phyloP scores from a whole-genome alignment of 1,140 invertebrate genomes.

The Tetraneura akinire region DNA sequence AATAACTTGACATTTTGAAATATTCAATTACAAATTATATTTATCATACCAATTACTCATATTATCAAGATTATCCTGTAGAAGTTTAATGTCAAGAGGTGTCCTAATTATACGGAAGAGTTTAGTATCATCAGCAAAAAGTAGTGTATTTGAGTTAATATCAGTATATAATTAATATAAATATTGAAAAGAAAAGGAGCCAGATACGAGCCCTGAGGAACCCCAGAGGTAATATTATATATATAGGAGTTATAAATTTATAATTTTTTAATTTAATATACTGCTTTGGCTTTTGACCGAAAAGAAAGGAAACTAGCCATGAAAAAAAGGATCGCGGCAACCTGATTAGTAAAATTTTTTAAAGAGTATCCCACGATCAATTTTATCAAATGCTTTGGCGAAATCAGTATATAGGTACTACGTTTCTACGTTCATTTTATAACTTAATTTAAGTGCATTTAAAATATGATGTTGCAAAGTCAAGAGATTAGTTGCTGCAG shows the following conservation, averaged over 20 bases:
- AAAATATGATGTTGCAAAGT: not conserved
- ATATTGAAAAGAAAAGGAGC: slow-evolving; percentile 4
- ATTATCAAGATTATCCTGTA: not conserved
- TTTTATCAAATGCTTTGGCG: too few relatives aligned
- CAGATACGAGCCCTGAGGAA: not conserved
- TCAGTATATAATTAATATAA: too few relatives aligned
- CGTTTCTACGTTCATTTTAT: not conserved
- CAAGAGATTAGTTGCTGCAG: slow-evolving; percentile 15
- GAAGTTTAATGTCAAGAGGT: not conserved
- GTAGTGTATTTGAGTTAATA: too few relatives aligned
- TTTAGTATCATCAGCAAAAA: too few relatives aligned
- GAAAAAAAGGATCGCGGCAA: slow-evolving; percentile 11
- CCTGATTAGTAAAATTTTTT: slow-evolving; percentile 3
- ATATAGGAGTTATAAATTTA: slow-evolving; percentile 19
- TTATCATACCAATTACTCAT: too few relatives aligned
- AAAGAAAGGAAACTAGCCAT: slow-evolving; percentile 2
- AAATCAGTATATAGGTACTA: too few relatives aligned
- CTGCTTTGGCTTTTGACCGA: not conserved
- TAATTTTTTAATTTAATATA: slow-evolving; percentile 8
- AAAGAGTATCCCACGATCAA: slow-evolving; percentile 7
- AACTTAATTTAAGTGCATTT: slow-evolving; percentile 12
- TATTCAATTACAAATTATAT: too few relatives aligned
- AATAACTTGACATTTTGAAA: too few relatives aligned
- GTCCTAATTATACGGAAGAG: too few relatives aligned
- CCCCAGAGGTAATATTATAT: slow-evolving; percentile 15